Evolutionary conservation across 2,888 invertebrate species (phyloP), one percentile per base, ranked within the genome.

Genomic region (Azorinus chamasolen): DNA sequence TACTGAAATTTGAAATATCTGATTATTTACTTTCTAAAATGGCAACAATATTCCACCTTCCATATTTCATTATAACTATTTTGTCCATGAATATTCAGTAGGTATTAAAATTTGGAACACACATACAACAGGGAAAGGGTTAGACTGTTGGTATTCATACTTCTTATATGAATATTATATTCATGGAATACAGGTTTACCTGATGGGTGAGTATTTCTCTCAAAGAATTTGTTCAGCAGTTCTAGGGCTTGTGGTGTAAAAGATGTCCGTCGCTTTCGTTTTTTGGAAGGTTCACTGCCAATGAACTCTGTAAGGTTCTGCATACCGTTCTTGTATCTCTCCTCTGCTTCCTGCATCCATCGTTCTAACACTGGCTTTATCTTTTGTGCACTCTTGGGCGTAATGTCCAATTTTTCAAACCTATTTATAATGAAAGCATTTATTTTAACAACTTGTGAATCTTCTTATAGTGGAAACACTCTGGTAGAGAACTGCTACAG

Each of bases 321-420:
- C 93, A 97, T 97, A 14, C 92, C 93, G 76, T 92, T 92, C 76
- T 92, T 93, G 76, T 92, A 98, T 96, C 98, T 97, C 95, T 98
- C 98, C 95, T 99, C 98, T 64, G 98, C 98, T 94, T 99, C 98
- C 94, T 97, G 97, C 98, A 99, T 98, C 99, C 99, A 99, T 94
- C 97, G 95, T 94, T 99, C 99, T 93, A 99, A 95, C 90, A 99
- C 99, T 88, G 99, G 99, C 94, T 98, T 98, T 93, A 99, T 99
- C 95, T 99, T 99, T 95, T 98, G 98, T 92, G 99, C 99, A 95
- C 98, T 98, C 95, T 99, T 98, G 93, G 99, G 99, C 92, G 99
- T 99, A 92, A 99, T 99, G 95, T 99, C 99, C 95, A 99, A 95
- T 95, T 99, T 99, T 95, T 99, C 99, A 95, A 99, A 99, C 96